Conservation (phyloP, 2,888 invertebrate genomes). For the Mythimna ferrago region DNA sequence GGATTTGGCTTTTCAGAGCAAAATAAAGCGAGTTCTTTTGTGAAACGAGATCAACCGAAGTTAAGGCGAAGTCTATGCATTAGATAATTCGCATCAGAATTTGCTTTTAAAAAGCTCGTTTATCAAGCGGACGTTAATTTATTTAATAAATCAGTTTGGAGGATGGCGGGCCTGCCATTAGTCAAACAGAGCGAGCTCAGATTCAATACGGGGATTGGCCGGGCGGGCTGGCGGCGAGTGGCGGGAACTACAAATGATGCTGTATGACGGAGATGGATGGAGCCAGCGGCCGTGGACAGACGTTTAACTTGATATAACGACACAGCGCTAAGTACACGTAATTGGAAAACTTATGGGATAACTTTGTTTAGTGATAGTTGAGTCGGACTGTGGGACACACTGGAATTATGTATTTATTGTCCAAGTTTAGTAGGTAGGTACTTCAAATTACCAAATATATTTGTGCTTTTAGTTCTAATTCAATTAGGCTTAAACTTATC, state of each 20-base stretch:
- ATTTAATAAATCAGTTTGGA: constrained; percentile 87
- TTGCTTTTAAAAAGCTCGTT: constrained; percentile 80
- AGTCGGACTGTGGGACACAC: constrained; percentile 7
- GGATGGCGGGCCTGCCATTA: constrained; percentile 81
- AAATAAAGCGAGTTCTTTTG: constrained; percentile 67
- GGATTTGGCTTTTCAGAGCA: constrained; percentile 66
- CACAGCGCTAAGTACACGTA: constrained; percentile 62
- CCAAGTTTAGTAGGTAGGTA: neutral
- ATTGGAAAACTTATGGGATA: constrained; percentile 58
- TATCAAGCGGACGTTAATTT: constrained; percentile 84
- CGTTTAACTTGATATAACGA: constrained; percentile 73
- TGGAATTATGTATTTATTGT: neutral
- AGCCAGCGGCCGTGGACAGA: constrained; percentile 65
- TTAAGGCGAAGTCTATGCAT: constrained; percentile 67
- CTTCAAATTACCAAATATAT: neutral
- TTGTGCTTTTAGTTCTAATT: neutral
- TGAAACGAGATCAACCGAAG: constrained; percentile 59
- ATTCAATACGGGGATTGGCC: constrained; percentile 79
- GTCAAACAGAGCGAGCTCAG: constrained; percentile 77
- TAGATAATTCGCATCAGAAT: constrained; percentile 72
- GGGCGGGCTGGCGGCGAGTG: constrained; percentile 50
- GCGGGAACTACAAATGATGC: constrained; percentile 78
- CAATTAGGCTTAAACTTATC: neutral
- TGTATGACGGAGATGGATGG: constrained; percentile 86
- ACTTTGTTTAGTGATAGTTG: constrained; percentile 39